A percentile compares a stretch with the other conserved stretches of the same genome.
These are phyloP conservation scores for Kryptolebias ocellatus DNA, from an alignment of 2,797 vertebrate genomes.

Conservation along the genomic window DNA sequence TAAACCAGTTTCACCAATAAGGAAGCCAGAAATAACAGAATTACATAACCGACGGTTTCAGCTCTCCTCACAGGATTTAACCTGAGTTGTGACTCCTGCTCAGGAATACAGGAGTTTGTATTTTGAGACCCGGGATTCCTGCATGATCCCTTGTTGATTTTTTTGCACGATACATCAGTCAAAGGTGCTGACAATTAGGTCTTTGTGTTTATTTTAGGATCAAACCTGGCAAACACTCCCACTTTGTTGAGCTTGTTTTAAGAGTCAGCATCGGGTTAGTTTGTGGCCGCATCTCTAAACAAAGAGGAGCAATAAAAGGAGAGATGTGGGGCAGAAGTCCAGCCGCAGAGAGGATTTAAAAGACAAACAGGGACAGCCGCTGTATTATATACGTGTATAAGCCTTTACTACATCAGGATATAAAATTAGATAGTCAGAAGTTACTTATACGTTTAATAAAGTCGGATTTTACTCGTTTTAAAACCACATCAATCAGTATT, in stretches of 20 bases:
- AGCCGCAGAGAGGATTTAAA: no score
- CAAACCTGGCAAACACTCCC: conserved; percentile 19
- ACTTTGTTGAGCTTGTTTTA: conserved; percentile 36
- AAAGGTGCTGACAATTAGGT: conserved; percentile 8
- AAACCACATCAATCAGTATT: no score
- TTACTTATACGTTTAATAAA: no score
- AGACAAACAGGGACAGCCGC: no score
- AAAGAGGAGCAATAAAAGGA: no score
- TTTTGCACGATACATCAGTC: neutral
- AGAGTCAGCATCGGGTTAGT: no score
- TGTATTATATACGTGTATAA: no score
- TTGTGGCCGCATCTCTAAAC: no score
- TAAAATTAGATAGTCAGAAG: no score
- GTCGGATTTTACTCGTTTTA: no score
- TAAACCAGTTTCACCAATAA: neutral
- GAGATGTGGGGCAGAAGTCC: no score
- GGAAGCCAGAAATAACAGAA: neutral
- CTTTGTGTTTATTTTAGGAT: conserved; percentile 29
- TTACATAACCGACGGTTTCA: conserved; percentile 2
- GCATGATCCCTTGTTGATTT: neutral
- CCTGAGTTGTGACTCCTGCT: neutral
- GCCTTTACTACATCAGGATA: no score
- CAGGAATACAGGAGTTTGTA: neutral
- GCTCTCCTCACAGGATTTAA: neutral
- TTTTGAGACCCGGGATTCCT: neutral